phyloP scores from a whole-genome alignment of 1,140 invertebrate genomes.

The Harpegnathos saltator region DNA sequence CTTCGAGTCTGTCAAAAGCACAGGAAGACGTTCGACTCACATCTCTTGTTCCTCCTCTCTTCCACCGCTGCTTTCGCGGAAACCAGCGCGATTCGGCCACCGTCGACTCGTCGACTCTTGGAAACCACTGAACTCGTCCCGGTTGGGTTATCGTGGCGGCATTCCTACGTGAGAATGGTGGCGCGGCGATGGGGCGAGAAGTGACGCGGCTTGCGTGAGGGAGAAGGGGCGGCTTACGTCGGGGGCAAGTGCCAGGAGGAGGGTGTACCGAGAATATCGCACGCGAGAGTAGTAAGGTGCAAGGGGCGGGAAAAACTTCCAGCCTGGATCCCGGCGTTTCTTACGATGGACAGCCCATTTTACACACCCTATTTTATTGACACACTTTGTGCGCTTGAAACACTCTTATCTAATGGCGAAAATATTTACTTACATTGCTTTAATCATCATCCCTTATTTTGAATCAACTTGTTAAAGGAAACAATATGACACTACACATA shows the following conservation, averaged over 20 bases:
- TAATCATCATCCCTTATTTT: background rate
- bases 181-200: slow-evolving; percentile 54
- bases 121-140: slow-evolving; percentile 72
- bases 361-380: slow-evolving; percentile 60
- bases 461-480: background rate
- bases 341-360: slow-evolving; percentile 51
- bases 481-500: background rate
- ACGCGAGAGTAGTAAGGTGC: slow-evolving; percentile 54
- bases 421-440: background rate
- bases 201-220: slow-evolving; percentile 28
- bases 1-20: background rate
- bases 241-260: slow-evolving; percentile 60
- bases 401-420: background rate
- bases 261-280: slow-evolving; percentile 56
- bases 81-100: slow-evolving; percentile 55
- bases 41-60: background rate
- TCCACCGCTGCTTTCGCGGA: slow-evolving; percentile 8
- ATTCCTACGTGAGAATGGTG: slow-evolving; percentile 69
- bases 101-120: slow-evolving; percentile 70
- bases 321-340: slow-evolving; percentile 40
- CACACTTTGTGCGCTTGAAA: slow-evolving; percentile 3
- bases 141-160: slow-evolving; percentile 62
- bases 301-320: slow-evolving; percentile 68
- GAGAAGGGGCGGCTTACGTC: slow-evolving; percentile 52
- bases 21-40: background rate